A percentile compares a stretch with the other conserved stretches of the same genome.
Conservation (phyloP, 1,140 invertebrate genomes). For the Sarcophaga bullata region DNA sequence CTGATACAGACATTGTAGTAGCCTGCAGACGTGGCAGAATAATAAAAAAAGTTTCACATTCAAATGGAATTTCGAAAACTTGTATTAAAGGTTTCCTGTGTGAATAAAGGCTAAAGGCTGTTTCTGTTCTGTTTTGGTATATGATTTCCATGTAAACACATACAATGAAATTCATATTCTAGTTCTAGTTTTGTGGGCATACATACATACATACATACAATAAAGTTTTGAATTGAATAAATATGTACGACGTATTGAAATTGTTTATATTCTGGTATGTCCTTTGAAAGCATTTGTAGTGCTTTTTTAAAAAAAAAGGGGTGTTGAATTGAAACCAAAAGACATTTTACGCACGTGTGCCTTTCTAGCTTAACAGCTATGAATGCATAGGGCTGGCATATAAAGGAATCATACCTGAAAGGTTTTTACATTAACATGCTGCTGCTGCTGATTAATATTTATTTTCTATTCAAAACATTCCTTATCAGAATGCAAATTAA, state of each 20-base stretch:
- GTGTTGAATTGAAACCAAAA: conserved; percentile 23
- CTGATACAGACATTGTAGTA: background rate
- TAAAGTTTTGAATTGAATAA: background rate
- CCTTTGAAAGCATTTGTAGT: background rate
- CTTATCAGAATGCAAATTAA: conserved; percentile 43
- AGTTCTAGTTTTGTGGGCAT: too few relatives aligned
- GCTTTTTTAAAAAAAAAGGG: conserved; percentile 7
- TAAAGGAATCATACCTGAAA: conserved; percentile 1
- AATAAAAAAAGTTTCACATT: background rate
- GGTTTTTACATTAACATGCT: background rate
- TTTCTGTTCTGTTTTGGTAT: background rate
- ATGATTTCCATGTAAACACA: conserved; percentile 24
- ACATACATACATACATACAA: too few relatives aligned
- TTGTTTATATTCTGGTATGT: background rate
- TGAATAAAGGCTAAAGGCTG: background rate
- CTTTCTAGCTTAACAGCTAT: background rate
- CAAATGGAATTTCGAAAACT: background rate
- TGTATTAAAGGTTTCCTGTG: conserved; percentile 22
- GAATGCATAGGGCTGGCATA: background rate
- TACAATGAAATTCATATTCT: background rate
- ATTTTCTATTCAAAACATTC: background rate
- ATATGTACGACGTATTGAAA: background rate
- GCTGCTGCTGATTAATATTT: background rate
- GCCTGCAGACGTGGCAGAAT: background rate
- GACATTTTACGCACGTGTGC: conserved; percentile 38